Conservation (phyloP, 2,113 vertebrate species). For the Hippocampus comes region DNA sequence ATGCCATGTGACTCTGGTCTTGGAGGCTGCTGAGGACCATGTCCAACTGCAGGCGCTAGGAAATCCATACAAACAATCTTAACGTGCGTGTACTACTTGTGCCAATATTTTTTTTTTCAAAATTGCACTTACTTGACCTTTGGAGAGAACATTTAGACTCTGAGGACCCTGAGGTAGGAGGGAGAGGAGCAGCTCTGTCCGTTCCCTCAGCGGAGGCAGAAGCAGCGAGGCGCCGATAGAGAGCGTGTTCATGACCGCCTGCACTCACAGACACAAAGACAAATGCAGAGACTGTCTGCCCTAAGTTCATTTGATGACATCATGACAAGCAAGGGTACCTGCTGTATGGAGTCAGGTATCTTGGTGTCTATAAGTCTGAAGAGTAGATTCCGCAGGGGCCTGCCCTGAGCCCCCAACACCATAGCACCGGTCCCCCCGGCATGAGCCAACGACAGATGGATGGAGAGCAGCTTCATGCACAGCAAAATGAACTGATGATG, state of each 20-base stretch:
- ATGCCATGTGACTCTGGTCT: constrained; percentile 78
- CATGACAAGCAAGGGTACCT: constrained; percentile 67
- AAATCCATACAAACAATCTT: not conserved
- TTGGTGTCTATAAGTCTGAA: constrained; percentile 95
- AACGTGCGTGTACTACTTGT: not conserved
- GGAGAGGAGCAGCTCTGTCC: constrained; percentile 94
- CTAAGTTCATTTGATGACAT: not conserved
- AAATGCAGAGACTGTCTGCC: not conserved
- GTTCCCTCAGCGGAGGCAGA: constrained; percentile 90
- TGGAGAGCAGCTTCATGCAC: constrained; percentile 93
- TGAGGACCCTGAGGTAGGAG: constrained; percentile 96
- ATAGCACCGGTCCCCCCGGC: constrained; percentile 94
- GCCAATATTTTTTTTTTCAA: not conserved
- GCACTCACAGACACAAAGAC: not conserved
- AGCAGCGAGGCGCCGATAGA: constrained; percentile 95
- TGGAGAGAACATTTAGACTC: constrained; percentile 94
- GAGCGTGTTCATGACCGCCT: constrained; percentile 95
- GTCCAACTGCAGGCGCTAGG: constrained; percentile 77
- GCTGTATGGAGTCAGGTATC: constrained; percentile 94
- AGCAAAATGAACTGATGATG: constrained; percentile 94
- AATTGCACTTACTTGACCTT: constrained; percentile 84
- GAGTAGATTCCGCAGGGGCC: constrained; percentile 90
- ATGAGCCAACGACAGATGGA: constrained; percentile 92
- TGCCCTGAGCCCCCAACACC: constrained; percentile 91
- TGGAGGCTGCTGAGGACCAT: constrained; percentile 81